Conservation (phyloP, 2,888 invertebrate species). For the Eumacrocentrus americanus region DNA sequence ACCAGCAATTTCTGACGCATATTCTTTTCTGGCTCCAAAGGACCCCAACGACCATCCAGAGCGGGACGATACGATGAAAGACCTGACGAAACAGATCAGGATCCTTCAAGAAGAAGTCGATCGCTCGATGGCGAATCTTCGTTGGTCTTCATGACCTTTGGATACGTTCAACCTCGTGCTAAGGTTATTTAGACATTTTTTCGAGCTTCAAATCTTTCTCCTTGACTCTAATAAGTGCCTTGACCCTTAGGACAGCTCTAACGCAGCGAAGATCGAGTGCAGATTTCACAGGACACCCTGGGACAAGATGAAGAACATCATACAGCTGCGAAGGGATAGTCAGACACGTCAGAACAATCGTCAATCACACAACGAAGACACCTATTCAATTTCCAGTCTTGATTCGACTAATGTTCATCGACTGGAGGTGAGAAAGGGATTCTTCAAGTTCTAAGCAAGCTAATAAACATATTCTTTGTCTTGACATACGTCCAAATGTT, state of each 20-base stretch:
- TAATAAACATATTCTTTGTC: background rate
- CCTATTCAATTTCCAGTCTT: constrained; percentile 44
- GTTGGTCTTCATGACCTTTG: constrained; percentile 33
- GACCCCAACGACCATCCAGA: too few relatives aligned
- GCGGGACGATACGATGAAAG: too few relatives aligned
- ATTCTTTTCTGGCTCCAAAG: too few relatives aligned
- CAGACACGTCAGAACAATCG: constrained; percentile 67
- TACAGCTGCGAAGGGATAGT: constrained; percentile 73
- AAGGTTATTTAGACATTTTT: constrained; percentile 29
- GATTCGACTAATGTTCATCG: constrained; percentile 48
- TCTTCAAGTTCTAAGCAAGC: background rate
- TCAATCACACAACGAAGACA: constrained; percentile 53
- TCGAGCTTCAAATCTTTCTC: background rate
- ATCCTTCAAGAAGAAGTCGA: constrained; percentile 49
- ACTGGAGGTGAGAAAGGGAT: too few relatives aligned
- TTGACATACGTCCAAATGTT: constrained; percentile 30
- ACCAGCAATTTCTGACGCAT: too few relatives aligned
- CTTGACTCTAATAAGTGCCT: background rate
- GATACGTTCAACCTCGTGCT: constrained; percentile 28
- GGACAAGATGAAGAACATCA: constrained; percentile 80
- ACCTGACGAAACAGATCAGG: too few relatives aligned
- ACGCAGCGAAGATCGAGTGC: constrained; percentile 52
- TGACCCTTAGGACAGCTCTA: too few relatives aligned
- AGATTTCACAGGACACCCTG: constrained; percentile 73
- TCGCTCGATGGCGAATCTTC: constrained; percentile 48